Evolutionary conservation across 1,140 invertebrate genomes (phyloP), one percentile per base, ranked within the genome.

Genomic region (Heliconius himera): DNA sequence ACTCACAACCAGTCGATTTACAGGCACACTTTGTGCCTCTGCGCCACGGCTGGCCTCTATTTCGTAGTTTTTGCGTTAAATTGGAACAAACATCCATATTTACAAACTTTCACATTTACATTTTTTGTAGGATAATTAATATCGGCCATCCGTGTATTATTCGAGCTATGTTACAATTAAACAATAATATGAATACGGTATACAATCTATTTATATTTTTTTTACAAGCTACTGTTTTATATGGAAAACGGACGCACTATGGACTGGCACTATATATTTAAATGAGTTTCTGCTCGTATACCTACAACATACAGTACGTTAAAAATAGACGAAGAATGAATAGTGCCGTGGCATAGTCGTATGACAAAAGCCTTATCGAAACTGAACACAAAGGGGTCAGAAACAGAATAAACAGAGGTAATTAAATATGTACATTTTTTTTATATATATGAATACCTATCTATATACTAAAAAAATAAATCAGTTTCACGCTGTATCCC

Each of bases 341-440:
- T 56, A 22, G 8, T 56, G n/a, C 49, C 49, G 49, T 51, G n/a
- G 8, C 9, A 8, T 22, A 22, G 54, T 26, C n/a, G 2, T 22
- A 60, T 60, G 54, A 60, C 54, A 60, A 60, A 60, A 60, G n/a
- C 54, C n/a, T 60, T 60, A 60, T 60, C 54, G 54, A 60, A 60
- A 3, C n/a, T 60, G n/a, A 22, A 26, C n/a, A 60, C 54, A 26
- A 60, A 60, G 54, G 9, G 54, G 0, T 46, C 41, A 46, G 41
- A 16, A 46, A 22, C 20, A 8, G 54, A 22, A 60, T 22, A 56
- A n/a, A 56, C n/a, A 56, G n/a, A n/a, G 54, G 20, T 56, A n/a
- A 22, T 56, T 56, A 56, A n/a, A 22, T 56, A 20, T 8, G 8
- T 56, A 26, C 9, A 26, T 60, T 0, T 46, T 0, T 46, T 46